Conservation (phyloP, 2,888 invertebrate genomes). For the Argyresthia goedartella region DNA sequence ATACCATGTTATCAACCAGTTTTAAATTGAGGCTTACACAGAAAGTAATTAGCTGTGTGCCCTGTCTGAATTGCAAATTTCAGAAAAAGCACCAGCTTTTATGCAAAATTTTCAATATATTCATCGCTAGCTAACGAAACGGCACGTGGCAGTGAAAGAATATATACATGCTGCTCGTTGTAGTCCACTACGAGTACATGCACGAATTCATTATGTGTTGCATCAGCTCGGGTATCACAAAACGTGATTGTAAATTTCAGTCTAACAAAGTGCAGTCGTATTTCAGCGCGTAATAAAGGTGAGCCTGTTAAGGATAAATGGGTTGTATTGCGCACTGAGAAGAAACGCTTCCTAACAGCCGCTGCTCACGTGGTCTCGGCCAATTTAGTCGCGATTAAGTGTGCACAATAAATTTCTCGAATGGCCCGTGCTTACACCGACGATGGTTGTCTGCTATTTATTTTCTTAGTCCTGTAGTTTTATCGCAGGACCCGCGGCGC, state of each 20-base stretch:
- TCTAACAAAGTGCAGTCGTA: slow-evolving; percentile 11
- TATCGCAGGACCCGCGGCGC: slow-evolving; percentile 42
- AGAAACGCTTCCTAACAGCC: not conserved
- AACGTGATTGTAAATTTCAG: not conserved
- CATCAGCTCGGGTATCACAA: too few relatives aligned
- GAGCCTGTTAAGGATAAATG: slow-evolving; percentile 24
- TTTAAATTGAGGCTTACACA: too few relatives aligned
- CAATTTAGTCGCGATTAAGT: slow-evolving; percentile 69
- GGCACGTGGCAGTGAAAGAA: too few relatives aligned
- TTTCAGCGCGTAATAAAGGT: slow-evolving; percentile 15
- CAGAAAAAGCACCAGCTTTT: too few relatives aligned
- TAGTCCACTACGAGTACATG: too few relatives aligned
- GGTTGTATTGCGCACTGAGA: not conserved
- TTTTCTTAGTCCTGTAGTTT: slow-evolving; percentile 47
- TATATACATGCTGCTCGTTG: too few relatives aligned
- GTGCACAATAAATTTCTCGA: slow-evolving; percentile 68
- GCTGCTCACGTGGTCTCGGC: slow-evolving; percentile 43
- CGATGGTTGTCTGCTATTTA: slow-evolving; percentile 61
- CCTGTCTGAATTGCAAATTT: too few relatives aligned
- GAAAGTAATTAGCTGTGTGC: too few relatives aligned
- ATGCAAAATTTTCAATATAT: too few relatives aligned
- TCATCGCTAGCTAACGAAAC: too few relatives aligned
- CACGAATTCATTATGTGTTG: too few relatives aligned
- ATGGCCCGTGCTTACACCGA: slow-evolving; percentile 60
- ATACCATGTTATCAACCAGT: too few relatives aligned